These are phyloP conservation scores for Lasius fuliginosus DNA, from an alignment of 2,888 invertebrate species.

Conservation along the genomic window DNA sequence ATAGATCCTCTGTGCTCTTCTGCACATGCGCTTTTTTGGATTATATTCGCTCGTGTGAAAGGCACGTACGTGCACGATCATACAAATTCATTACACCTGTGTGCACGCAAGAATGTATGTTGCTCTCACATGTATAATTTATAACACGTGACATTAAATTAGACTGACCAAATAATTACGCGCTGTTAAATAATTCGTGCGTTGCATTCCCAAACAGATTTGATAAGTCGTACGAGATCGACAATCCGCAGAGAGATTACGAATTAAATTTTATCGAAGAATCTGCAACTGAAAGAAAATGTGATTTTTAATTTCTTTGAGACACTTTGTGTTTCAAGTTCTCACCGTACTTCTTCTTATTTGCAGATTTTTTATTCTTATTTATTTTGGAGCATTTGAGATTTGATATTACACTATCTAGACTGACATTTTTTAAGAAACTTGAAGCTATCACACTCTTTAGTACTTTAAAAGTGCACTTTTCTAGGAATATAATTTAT, in stretches of 20 bases:
- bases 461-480: background rate
- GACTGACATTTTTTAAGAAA: background rate
- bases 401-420: background rate
- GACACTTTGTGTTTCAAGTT: background rate
- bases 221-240: constrained; percentile 6
- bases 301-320: background rate
- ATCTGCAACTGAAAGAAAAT: background rate
- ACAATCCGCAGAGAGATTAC: background rate
- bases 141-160: constrained; percentile 47
- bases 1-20: constrained; percentile 32
- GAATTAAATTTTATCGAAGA: background rate
- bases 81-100: constrained; percentile 9
- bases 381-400: background rate
- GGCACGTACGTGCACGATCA: background rate
- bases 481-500: background rate
- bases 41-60: constrained; percentile 16
- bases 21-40: background rate
- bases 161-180: constrained; percentile 70
- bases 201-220: constrained; percentile 46
- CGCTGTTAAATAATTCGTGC: constrained; percentile 62
- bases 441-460: background rate
- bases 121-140: background rate
- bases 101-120: background rate
- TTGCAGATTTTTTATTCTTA: background rate
- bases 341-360: background rate